A percentile compares a stretch with the other conserved stretches of the same genome.
phyloP scores from a whole-genome alignment of 2,797 vertebrate species.

The Paramormyrops hopkinsi region DNA sequence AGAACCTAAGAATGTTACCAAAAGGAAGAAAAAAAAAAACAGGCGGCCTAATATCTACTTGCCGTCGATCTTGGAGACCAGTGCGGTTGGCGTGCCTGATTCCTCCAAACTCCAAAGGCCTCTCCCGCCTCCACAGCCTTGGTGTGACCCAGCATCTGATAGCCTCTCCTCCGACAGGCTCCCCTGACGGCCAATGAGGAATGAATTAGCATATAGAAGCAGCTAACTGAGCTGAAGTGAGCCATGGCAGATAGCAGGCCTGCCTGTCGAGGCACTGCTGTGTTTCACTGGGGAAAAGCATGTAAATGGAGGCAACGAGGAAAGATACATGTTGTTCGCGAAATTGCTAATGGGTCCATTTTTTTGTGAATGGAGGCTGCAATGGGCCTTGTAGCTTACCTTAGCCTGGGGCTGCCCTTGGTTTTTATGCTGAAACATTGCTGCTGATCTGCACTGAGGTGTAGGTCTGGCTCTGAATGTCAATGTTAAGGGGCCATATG shows the following conservation, averaged over 20 bases:
- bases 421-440: not conserved
- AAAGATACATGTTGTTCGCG: not conserved
- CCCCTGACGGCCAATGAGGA: not conserved
- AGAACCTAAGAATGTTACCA: not conserved
- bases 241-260: slow-evolving; percentile 25
- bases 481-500: not conserved
- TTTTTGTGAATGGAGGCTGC: not conserved
- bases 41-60: not conserved
- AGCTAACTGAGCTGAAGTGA: slow-evolving; percentile 19
- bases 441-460: not conserved
- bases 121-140: not conserved
- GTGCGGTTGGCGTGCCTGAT: not conserved
- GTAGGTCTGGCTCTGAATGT: not conserved
- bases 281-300: not conserved
- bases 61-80: not conserved
- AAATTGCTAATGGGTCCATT: not conserved
- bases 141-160: not conserved
- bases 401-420: not conserved
- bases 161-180: not conserved
- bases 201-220: slow-evolving; percentile 37
- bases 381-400: not conserved
- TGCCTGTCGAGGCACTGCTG: slow-evolving; percentile 1
- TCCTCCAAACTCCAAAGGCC: not conserved
- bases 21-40: not conserved
- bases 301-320: not conserved